Evolutionary conservation across 2,888 invertebrate genomes (phyloP), one percentile per base, ranked within the genome.

Genomic region (Phyllotreta striolata): DNA sequence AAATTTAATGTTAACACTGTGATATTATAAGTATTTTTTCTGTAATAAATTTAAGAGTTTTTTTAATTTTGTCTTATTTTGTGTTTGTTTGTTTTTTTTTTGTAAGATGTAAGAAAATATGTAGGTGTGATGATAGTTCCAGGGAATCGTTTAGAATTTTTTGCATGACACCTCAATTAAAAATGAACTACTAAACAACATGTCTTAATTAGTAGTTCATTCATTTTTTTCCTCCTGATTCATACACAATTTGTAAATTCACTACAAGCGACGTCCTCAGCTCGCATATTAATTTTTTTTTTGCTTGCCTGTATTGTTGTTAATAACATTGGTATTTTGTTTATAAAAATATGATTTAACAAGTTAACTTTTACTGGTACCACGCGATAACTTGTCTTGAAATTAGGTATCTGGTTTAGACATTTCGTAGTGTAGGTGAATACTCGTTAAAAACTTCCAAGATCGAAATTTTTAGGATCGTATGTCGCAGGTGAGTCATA

Each of bases 1-100:
- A 57, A 35, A 60, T 47, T 51, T 63, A 56, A 52, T 64, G 62
- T 68, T 59, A 51, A 58, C 72, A 73, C 77, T 78, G 77, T 78
- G 78, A 78, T 78, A 78, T 78, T 77, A 60, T 66, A 62, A 63
- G 64, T 59, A 63, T 58, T 58, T 47, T 55, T 55, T 63, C 70
- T 66, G 72, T 40, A 77, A 76, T 76, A 77, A 78, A 76, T 74
- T 68, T 74, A 73, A 70, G 72, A 75, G 66, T 75, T 73, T 72
- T 57, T 46, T 62, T 51, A 63, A 69, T 68, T 69, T 69, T 72
- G 73, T 76, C 73, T 74, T 73, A 73, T 74, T 74, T 72, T 71
- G 70, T 73, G 71, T 58, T 63, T 67, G 70, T 72, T 73, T 71
- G 64, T 62, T 56, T 68, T 64, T 69, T 68, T 24, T 52, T 35